These are phyloP conservation scores for Lycaena phlaeas DNA, from an alignment of 2,888 invertebrate genomes.

Conservation along the genomic window DNA sequence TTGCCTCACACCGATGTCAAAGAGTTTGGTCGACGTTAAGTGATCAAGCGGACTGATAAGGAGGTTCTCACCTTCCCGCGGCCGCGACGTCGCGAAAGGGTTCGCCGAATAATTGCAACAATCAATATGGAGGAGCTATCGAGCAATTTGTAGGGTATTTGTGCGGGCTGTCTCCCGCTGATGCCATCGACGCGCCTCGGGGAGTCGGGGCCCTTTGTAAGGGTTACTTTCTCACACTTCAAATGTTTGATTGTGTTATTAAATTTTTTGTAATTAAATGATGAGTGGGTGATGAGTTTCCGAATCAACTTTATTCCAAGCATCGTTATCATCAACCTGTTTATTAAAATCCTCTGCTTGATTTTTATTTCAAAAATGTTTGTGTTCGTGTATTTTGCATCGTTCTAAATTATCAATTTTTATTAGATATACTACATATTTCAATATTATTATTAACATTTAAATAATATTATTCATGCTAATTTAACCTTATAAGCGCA, in stretches of 20 bases:
- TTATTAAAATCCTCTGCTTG: neutral
- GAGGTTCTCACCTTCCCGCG: slow-evolving; percentile 67
- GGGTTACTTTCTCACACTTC: slow-evolving; percentile 64
- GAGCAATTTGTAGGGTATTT: slow-evolving; percentile 71
- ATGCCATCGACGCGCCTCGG: slow-evolving; percentile 59
- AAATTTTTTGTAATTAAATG: slow-evolving; percentile 14
- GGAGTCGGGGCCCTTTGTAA: slow-evolving; percentile 50
- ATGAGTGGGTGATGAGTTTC: slow-evolving; percentile 11
- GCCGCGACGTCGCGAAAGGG: slow-evolving; percentile 59
- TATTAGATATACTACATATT: too few species aligned
- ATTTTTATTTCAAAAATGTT: too few species aligned
- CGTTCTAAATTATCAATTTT: too few species aligned
- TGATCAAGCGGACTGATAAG: slow-evolving; percentile 61
- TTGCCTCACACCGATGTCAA: slow-evolving; percentile 64
- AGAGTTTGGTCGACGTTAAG: slow-evolving; percentile 46
- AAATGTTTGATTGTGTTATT: slow-evolving; percentile 31
- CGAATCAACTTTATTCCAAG: neutral
- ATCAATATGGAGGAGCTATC: slow-evolving; percentile 68
- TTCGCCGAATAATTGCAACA: slow-evolving; percentile 72
- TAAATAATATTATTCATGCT: too few species aligned
- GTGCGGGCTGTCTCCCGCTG: slow-evolving; percentile 71
- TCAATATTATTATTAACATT: neutral
- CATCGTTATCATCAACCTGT: neutral
- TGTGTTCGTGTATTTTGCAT: too few species aligned
- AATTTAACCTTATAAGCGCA: too few species aligned